These are phyloP conservation scores for Cirrhinus mrigala DNA, from an alignment of 2,797 vertebrate genomes.

Conservation along the genomic window DNA sequence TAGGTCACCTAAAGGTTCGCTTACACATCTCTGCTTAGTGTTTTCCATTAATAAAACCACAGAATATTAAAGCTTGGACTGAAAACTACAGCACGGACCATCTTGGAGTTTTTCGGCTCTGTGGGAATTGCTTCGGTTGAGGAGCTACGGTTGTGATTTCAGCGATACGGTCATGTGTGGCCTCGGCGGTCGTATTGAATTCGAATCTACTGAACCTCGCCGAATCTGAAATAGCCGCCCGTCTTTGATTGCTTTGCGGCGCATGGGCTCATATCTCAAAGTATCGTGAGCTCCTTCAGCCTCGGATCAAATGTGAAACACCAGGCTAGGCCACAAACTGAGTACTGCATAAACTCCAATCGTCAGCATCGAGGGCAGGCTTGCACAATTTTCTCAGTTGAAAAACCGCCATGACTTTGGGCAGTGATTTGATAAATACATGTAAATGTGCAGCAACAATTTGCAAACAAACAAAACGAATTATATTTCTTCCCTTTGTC, in stretches of 20 bases:
- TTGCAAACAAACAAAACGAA: constrained; percentile 56
- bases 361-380: constrained; percentile 54
- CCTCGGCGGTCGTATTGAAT: constrained; percentile 47
- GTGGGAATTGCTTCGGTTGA: constrained; percentile 25
- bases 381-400: constrained; percentile 70
- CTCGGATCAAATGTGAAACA: constrained; percentile 73
- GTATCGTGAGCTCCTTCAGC: constrained; percentile 57
- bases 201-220: constrained; percentile 64
- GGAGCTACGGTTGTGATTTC: constrained; percentile 35
- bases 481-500: constrained; percentile 35
- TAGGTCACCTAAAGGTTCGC: constrained; percentile 17
- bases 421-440: background rate
- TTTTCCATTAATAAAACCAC: constrained; percentile 30
- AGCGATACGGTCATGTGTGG: constrained; percentile 48
- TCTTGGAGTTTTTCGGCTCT: constrained; percentile 3
- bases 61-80: constrained; percentile 20
- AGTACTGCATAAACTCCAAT: background rate
- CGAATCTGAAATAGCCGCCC: constrained; percentile 76
- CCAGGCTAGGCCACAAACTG: constrained; percentile 49
- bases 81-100: constrained; percentile 32
- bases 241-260: constrained; percentile 76
- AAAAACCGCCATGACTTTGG: constrained; percentile 39
- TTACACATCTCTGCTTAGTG: background rate
- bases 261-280: constrained; percentile 64
- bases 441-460: constrained; percentile 48